These are phyloP conservation scores for Mantis religiosa DNA, from an alignment of 2,888 invertebrate species.

Conservation along the genomic window DNA sequence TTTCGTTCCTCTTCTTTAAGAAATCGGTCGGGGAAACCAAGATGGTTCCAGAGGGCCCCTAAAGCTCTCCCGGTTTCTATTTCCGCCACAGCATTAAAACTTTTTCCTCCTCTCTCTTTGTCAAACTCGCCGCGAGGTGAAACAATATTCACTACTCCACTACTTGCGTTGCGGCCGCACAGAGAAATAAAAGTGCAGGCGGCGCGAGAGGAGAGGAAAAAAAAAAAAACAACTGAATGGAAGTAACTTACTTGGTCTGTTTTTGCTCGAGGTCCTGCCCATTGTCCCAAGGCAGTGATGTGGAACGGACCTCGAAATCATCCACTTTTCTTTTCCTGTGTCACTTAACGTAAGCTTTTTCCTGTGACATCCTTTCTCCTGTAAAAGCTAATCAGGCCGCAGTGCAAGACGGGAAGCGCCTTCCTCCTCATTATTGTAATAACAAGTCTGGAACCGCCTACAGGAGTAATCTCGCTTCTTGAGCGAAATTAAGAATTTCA, in stretches of 20 bases:
- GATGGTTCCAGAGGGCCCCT: not conserved
- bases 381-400: conserved; percentile 5
- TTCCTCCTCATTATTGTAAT: not conserved
- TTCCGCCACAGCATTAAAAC: not conserved
- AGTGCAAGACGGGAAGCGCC: not conserved
- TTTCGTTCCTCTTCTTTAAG: not conserved
- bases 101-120: not conserved
- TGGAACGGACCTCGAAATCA: conserved; percentile 14
- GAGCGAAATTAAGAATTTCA: too few relatives aligned
- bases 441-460: not conserved
- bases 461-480: not conserved
- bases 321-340: not conserved
- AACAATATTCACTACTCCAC: not conserved
- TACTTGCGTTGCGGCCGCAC: not conserved
- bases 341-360: not conserved
- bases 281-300: conserved; percentile 11
- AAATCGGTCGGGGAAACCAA: not conserved
- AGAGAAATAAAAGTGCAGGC: not conserved
- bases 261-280: not conserved
- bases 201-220: too few relatives aligned
- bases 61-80: not conserved
- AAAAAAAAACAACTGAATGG: not conserved
- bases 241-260: not conserved
- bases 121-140: not conserved
- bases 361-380: not conserved